phyloP scores from a whole-genome alignment of 2,113 vertebrate genomes.

The Eretmochelys imbricata region DNA sequence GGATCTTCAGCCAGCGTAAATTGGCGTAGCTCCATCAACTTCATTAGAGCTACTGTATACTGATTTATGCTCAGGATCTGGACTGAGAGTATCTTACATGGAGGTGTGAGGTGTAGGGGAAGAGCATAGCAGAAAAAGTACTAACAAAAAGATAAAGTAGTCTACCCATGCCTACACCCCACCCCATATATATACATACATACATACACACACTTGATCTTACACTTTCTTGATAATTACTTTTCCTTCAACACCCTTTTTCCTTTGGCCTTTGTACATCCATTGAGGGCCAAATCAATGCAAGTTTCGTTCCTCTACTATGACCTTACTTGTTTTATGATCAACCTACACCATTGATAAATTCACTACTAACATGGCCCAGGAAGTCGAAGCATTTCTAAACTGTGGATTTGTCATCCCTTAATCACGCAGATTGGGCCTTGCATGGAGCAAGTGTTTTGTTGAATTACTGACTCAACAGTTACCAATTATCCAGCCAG shows the following conservation, averaged over 20 bases:
- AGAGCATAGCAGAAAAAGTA: not conserved
- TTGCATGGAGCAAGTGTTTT: not conserved
- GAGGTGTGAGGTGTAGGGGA: rapidly evolving
- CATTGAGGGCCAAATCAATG: not conserved
- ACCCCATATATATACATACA: no score
- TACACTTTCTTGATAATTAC: not conserved
- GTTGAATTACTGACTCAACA: not conserved
- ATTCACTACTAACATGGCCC: not conserved
- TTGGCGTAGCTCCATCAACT: not conserved
- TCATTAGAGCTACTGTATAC: not conserved
- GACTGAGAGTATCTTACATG: not conserved
- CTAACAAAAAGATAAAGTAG: not conserved
- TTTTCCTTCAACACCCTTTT: constrained; percentile 13
- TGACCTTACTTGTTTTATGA: not conserved
- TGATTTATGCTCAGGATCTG: not conserved
- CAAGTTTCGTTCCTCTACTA: not conserved
- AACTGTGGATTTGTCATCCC: not conserved
- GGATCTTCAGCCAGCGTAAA: not conserved
- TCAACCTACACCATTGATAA: not conserved
- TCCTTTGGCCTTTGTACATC: not conserved
- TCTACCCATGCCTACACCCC: not conserved
- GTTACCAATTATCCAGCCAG: not conserved
- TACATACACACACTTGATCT: not conserved
- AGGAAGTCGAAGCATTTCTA: not conserved
- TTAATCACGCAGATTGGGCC: not conserved